These are phyloP conservation scores for Eurosta solidaginis DNA, from an alignment of 1,140 invertebrate species.

Conservation along the genomic window DNA sequence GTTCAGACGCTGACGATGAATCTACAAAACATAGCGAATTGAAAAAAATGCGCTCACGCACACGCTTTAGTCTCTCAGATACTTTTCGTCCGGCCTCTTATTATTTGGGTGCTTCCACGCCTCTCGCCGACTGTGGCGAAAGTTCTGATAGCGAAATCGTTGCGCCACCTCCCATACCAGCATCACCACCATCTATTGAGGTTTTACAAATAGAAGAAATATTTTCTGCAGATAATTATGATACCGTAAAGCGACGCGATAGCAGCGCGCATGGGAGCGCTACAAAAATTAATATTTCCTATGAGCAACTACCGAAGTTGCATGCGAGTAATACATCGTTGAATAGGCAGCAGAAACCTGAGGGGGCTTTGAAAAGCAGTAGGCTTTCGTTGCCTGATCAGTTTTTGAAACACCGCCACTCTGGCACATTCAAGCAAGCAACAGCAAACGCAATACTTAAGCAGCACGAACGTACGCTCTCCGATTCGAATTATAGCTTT, in stretches of 20 bases:
- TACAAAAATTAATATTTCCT: constrained; percentile 50
- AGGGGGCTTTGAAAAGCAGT: constrained; percentile 45
- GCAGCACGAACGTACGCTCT: constrained; percentile 53
- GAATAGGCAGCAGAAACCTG: constrained; percentile 43
- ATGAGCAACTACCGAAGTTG: constrained; percentile 54
- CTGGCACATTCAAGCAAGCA: constrained; percentile 10
- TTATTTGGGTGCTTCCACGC: constrained; percentile 69
- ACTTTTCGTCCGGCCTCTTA: constrained; percentile 86
- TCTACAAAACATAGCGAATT: constrained; percentile 77
- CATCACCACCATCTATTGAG: constrained; percentile 72
- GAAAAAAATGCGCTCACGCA: constrained; percentile 69
- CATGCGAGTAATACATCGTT: constrained; percentile 55
- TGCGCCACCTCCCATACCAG: constrained; percentile 80
- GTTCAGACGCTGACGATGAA: constrained; percentile 85
- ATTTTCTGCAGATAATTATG: constrained; percentile 58
- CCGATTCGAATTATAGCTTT: constrained; percentile 56
- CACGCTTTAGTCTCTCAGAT: constrained; percentile 82
- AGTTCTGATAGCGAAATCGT: constrained; percentile 83
- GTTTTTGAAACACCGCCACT: constrained; percentile 46
- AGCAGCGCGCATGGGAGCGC: constrained; percentile 41
- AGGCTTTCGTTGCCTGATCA: constrained; percentile 56
- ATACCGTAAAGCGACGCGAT: constrained; percentile 53
- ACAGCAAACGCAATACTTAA: constrained; percentile 38
- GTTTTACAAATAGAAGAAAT: constrained; percentile 61
- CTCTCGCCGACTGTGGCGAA: constrained; percentile 71